Evolutionary conservation across 1,140 invertebrate species (phyloP), one percentile per base, ranked within the genome.

Genomic region (Solen grandis): DNA sequence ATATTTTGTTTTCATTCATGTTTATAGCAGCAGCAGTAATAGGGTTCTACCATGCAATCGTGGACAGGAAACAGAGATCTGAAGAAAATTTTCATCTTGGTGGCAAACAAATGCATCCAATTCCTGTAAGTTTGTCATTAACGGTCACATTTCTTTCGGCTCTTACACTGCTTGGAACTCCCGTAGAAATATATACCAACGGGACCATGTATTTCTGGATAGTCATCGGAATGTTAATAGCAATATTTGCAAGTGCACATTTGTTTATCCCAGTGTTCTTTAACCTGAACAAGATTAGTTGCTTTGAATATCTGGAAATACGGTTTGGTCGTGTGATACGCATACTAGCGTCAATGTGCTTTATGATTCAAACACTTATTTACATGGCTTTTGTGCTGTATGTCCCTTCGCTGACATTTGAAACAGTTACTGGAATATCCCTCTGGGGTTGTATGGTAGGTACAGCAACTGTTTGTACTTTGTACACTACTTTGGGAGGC

Each of bases 81-180:
- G n/a, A 19, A 96, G 95, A 0, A n/a, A n/a, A n/a, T n/a, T n/a
- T n/a, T n/a, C n/a, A n/a, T n/a, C n/a, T n/a, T n/a, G n/a, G n/a
- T n/a, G 95, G 96, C 84, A 93, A 94, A 79, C 95, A 95, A 35
- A 96, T 97, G 95, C 92, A 94, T 1, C 63, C 88, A 10, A 41
- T 90, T 13, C 90, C 89, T 0, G 89, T 90, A 55, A 85, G 87
- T 10, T 72, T 91, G 76, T 90, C 89, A 22, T 66, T 90, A 62
- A 76, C 90, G 54, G 87, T 90, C 91, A 97, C 96, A 92, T 97
- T 97, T 90, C 95, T 97, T 89, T 97, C 96, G 0, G 96, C 96
- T 57, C 95, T 98, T 38, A 97, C 96, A 8, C 94, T 98, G 77
- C 93, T 98, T 19, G 97, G 97, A 16, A 96, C 96, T 16, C 96